Evolutionary conservation across 2,797 vertebrate species (phyloP), one percentile per base, ranked within the genome.

Genomic region (Lates japonicus): DNA sequence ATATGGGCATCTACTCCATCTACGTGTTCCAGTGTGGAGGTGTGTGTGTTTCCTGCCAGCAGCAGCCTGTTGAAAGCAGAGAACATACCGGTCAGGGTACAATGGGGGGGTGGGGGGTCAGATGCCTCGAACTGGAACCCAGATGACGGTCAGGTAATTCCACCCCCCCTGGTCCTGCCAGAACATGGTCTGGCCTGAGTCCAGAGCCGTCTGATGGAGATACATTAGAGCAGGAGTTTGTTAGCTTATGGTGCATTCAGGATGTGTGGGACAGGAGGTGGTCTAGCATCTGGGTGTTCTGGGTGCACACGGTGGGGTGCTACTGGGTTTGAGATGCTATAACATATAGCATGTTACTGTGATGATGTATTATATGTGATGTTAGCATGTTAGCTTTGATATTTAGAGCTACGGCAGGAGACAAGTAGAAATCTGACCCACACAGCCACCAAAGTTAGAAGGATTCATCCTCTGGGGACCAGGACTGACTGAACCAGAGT

Each of bases 101-200:
- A 88, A 76, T 76, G 10, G 69, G 48, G 62, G 60, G 29, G 51
- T 37, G 17, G 51, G 29, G 49, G 42, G 17, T 83, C 74, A 86
- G 74, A 61, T 74, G 68, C 78, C 48, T 63, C 17, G 13, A 49
- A 60, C 51, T 78, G 78, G 80, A 87, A 58, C 73, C 17, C 75
- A 82, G 81, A 73, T 81, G 80, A 74, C 75, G 12, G 76, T 62
- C 74, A 82, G 89, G 90, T 91, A 87, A 91, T 87, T 90, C 92
- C 86, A 92, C 64, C 86, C 84, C 80, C 0, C 25, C n/a, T n/a
- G 25, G 62, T 67, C 71, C 60, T 71, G 29, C 77, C 77, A 71
- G 68, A 74, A 74, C 82, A 39, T 73, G 76, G 29, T 69, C 80
- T 90, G 88, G 87, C 79, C 61, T 57, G 3, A 2, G 44, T 85